Evolutionary conservation across 2,113 vertebrate species (phyloP), one percentile per base, ranked within the genome.

Genomic region (Climacteris rufus): DNA sequence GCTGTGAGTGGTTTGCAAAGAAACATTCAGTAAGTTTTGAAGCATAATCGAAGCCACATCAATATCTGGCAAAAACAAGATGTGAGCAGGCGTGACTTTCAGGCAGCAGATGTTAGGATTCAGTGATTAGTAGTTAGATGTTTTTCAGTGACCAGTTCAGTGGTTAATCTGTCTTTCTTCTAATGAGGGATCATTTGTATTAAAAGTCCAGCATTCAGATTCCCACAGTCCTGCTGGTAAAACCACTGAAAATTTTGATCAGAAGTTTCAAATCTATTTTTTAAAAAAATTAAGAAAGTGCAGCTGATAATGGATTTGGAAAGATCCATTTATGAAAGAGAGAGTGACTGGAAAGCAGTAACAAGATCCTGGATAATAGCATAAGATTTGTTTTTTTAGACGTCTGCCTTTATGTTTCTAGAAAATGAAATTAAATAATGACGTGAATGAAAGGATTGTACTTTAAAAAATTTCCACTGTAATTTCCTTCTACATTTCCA

Each of bases 401-500:
- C 79, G 89, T 96, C 86, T 97, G 93, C 86, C 84, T 90, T 90
- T 94, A 42, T 85, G 89, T 95, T 97, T 97, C 85, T 94, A 82
- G 89, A 93, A 92, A 90, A 88, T 74, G 49, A 87, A 97, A 72
- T 39, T 53, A 92, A 94, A 89, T 93, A 96, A 95, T 96, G 56
- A 95, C 89, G 78, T 79, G 52, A 95, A 94, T 90, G 91, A 96
- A 97, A 96, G 80, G 69, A 87, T 79, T 83, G 92, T 88, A 72
- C n/a, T 89, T 96, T 5, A 14, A 86, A 89, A 93, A 75, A 87
- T 74, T 93, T 97, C 83, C 82, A 65, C 87, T 94, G 93, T 97
- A 88, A 97, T 97, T 97, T 97, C 89, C 87, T 72, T 88, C 61
- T 96, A 44, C 44, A n/a, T 84, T 96, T 96, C 90, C 57, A 68